phyloP scores from a whole-genome alignment of 2,797 vertebrate species.

The Periophthalmus magnuspinnatus region DNA sequence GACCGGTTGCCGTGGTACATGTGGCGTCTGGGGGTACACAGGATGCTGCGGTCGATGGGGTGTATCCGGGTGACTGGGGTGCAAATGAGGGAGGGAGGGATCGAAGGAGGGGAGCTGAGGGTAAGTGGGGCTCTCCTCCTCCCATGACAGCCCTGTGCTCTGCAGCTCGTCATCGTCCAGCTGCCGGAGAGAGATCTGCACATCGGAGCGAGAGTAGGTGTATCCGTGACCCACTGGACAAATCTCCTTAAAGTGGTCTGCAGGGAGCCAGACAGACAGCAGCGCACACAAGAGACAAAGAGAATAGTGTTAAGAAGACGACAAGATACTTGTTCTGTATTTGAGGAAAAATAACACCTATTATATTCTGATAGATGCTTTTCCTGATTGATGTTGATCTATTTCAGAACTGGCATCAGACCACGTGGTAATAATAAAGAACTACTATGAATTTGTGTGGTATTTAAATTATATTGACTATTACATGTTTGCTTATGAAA shows the following conservation, averaged over 20 bases:
- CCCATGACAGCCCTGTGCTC: conserved; percentile 57
- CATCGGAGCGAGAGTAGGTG: conserved; percentile 79
- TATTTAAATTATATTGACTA: no score
- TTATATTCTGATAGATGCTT: no score
- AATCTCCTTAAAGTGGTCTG: conserved; percentile 84
- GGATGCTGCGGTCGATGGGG: conserved; percentile 53
- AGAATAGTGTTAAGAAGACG: conserved; percentile 16
- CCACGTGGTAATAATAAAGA: no score
- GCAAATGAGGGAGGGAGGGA: conserved; percentile 34
- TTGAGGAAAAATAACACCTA: not conserved
- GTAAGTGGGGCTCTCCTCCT: conserved; percentile 58
- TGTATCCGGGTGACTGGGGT: conserved; percentile 44
- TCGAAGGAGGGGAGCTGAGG: conserved; percentile 59
- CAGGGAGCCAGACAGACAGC: conserved; percentile 36
- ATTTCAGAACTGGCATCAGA: no score
- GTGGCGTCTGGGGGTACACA: conserved; percentile 42
- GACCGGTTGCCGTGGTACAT: conserved; percentile 41
- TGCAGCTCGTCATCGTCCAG: conserved; percentile 85
- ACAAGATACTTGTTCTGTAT: not conserved
- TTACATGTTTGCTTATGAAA: no score
- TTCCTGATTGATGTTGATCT: no score
- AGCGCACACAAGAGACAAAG: conserved; percentile 36
- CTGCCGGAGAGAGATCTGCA: conserved; percentile 83
- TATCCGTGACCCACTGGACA: conserved; percentile 83
- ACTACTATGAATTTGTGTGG: no score